These are phyloP conservation scores for Zygothrica quintamaculata DNA, from an alignment of 2,888 invertebrate genomes.

Conservation along the genomic window DNA sequence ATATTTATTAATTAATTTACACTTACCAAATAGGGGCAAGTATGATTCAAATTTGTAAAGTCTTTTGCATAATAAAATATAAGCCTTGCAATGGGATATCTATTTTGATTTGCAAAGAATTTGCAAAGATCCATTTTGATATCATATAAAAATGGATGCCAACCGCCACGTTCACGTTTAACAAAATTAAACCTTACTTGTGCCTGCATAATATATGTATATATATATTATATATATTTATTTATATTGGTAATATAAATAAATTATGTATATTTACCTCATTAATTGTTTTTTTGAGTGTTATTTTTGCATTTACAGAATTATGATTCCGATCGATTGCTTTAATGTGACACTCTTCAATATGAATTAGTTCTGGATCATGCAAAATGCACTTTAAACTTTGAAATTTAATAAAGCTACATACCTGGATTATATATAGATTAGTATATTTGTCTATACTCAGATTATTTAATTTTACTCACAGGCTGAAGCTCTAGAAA, in stretches of 20 bases:
- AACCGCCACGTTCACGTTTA: constrained; percentile 46
- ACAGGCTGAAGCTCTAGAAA: constrained; percentile 3
- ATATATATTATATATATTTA: not conserved
- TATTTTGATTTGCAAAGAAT: constrained; percentile 17
- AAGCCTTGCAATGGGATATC: constrained; percentile 15
- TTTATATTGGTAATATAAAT: not conserved
- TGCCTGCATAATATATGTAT: not conserved
- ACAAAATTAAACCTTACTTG: constrained; percentile 17
- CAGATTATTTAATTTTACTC: not conserved
- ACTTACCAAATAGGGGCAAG: constrained; percentile 42
- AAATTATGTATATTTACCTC: too few species aligned
- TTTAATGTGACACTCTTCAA: constrained; percentile 25
- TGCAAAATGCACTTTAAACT: constrained; percentile 3
- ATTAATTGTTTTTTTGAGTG: constrained; percentile 16
- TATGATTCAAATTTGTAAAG: constrained; percentile 40
- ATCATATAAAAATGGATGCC: constrained; percentile 52
- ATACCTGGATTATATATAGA: constrained; percentile 1
- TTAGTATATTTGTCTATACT: not conserved
- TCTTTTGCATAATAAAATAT: constrained; percentile 20
- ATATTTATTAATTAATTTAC: too few species aligned
- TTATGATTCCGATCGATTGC: constrained; percentile 34
- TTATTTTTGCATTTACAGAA: constrained; percentile 7
- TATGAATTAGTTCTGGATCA: not conserved
- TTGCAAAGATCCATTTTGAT: constrained; percentile 38
- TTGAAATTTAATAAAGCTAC: constrained; percentile 27